Percentiles rank a stretch among this genome's conserved stretches.
Conservation (phyloP, 2,113 vertebrate genomes). For the Ginglymostoma cirratum region DNA sequence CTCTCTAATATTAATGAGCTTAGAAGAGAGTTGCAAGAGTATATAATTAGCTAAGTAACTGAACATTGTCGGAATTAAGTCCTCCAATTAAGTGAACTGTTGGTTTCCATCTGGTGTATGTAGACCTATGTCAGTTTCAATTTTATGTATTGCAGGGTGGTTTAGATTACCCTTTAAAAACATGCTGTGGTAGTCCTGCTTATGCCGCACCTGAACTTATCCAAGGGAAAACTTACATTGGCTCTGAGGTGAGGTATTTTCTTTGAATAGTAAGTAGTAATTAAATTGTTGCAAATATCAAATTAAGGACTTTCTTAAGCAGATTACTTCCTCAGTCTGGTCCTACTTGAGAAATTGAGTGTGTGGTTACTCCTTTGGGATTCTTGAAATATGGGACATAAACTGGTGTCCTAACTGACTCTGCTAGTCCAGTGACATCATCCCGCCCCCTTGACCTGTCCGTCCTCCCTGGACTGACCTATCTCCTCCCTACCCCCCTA, state of each 20-base stretch:
- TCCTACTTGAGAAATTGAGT: neutral
- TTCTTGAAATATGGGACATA: neutral
- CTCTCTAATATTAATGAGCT: neutral
- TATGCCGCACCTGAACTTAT: slow-evolving; percentile 92
- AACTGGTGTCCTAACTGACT: neutral
- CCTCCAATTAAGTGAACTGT: neutral
- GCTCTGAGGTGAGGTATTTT: slow-evolving; percentile 74
- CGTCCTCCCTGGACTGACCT: no score
- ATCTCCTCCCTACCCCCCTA: no score
- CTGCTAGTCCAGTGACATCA: neutral
- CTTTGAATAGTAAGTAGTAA: neutral
- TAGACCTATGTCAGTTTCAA: neutral
- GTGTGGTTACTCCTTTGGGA: neutral
- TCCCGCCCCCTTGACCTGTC: no score
- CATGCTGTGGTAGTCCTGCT: slow-evolving; percentile 87
- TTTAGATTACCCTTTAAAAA: slow-evolving; percentile 76
- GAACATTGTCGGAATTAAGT: neutral
- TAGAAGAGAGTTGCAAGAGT: neutral
- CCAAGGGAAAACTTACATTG: slow-evolving; percentile 88
- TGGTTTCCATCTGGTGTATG: neutral
- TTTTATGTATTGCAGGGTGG: slow-evolving; percentile 62
- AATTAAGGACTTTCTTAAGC: neutral
- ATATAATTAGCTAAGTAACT: neutral
- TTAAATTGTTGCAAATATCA: neutral
- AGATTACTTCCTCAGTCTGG: neutral